Base-by-base conservation (phyloP, 2,797 vertebrate species). In the Apogon hyalosoma region DNA sequence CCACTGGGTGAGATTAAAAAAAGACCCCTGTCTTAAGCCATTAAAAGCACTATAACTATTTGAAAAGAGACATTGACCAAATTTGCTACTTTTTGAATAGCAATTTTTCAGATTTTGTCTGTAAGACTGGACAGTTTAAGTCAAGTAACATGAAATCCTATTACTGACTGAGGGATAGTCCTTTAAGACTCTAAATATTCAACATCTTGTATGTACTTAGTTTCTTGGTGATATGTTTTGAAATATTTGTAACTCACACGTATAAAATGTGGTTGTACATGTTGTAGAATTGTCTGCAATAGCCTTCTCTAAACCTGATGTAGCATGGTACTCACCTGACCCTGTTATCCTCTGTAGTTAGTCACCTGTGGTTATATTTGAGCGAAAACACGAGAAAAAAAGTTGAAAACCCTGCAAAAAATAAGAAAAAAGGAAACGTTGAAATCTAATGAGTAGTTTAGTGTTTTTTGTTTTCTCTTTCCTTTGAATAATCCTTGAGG, bases 1-100 rank as follows among this genome's bases (percentile, higher is more conserved):
- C 97, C 97, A 97, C 97, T 97, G 96, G 96, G 97, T 97, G 97
- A 98, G 97, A 99, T 99, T 98, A 97, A 93, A 94, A 90, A 95
- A 95, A 95, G 95, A 95, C 94, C 90, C 89, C 87, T 95, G 95
- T 95, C 96, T 96, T 96, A 98, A 99, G 97, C 97, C 96, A 98
- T 98, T 94, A 94, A 94, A 96, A 97, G 97, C 96, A 96, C 96
- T 96, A 93, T 93, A 91, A 92, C 93, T 94, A 93, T 94, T 93
- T 91, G 88, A 93, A 92, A 92, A 92, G 87, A 93, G 92, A 96
- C 95, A 94, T 91, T 94, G 96, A 96, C 96, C 96, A 96, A 96
- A 96, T 94, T 90, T 91, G 93, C 93, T 92, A 93, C 94, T 94
- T 96, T 94, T 93, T 93, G 94, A 94, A 88, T 93, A 93, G 90